Conservation (phyloP, 2,797 vertebrate species). For the Gallirallus australis region DNA sequence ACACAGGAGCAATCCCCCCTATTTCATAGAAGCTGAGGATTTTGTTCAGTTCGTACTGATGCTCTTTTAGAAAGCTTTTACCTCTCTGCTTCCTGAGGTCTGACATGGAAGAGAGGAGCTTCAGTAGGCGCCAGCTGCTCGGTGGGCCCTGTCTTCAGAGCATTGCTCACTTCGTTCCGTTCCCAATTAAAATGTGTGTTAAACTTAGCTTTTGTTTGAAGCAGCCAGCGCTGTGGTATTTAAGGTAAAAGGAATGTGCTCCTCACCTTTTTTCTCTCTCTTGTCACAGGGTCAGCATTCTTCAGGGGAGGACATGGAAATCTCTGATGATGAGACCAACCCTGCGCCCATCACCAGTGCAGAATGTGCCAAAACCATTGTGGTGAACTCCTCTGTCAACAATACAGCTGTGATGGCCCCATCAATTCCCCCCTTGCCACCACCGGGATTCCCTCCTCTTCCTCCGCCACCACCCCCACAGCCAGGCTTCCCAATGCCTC, state of each 20-base stretch:
- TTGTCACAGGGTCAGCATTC: constrained; percentile 87
- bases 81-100: constrained; percentile 25
- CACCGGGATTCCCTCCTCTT: constrained; percentile 87
- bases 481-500: constrained; percentile 85
- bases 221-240: neutral
- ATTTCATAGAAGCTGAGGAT: neutral
- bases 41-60: constrained; percentile 15
- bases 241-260: neutral
- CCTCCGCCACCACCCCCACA: constrained; percentile 80
- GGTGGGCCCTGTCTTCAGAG: neutral
- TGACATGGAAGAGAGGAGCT: constrained; percentile 31
- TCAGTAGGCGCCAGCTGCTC: constrained; percentile 41
- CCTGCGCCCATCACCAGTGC: constrained; percentile 86
- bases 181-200: constrained; percentile 40
- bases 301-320: constrained; percentile 99
- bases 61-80: constrained; percentile 42
- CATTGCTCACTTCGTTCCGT: neutral
- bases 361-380: constrained; percentile 92
- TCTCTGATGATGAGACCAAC: constrained; percentile 96
- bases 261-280: constrained; percentile 1
- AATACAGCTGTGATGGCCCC: constrained; percentile 81
- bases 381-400: constrained; percentile 84
- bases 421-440: constrained; percentile 84
- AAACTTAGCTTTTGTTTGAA: constrained; percentile 55
- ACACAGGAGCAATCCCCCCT: neutral